These are phyloP conservation scores for Syncerus caffer DNA, from an alignment of 2,797 vertebrate species.

Conservation along the genomic window DNA sequence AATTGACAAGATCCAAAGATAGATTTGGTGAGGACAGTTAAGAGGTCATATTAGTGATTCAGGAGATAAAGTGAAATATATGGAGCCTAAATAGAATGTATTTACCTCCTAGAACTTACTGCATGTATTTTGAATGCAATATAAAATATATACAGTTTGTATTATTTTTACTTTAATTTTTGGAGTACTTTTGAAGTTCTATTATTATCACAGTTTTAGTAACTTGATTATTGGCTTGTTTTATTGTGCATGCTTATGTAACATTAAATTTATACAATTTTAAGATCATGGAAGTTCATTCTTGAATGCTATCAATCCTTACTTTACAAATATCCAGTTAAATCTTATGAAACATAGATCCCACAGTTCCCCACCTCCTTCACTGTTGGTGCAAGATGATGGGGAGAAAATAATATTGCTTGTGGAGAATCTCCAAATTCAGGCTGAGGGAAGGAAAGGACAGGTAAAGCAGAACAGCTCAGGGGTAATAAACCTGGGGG, in stretches of 20 bases:
- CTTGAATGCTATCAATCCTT: background rate
- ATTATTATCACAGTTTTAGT: background rate
- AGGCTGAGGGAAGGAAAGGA: background rate
- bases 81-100: background rate
- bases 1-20: background rate
- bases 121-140: background rate
- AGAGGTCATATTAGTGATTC: background rate
- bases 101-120: background rate
- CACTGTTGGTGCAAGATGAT: background rate
- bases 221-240: background rate
- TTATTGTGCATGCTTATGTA: slow-evolving; percentile 47
- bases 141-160: background rate
- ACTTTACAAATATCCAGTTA: background rate
- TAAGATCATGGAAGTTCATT: background rate
- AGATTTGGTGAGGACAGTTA: background rate
- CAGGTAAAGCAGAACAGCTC: background rate
- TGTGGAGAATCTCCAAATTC: background rate
- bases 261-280: background rate
- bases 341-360: background rate
- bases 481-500: background rate
- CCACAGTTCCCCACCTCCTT: background rate
- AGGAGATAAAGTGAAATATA: background rate
- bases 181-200: background rate
- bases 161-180: background rate
- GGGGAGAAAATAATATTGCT: background rate